phyloP scores from a whole-genome alignment of 2,888 invertebrate species.

The Odontomyia ornata region DNA sequence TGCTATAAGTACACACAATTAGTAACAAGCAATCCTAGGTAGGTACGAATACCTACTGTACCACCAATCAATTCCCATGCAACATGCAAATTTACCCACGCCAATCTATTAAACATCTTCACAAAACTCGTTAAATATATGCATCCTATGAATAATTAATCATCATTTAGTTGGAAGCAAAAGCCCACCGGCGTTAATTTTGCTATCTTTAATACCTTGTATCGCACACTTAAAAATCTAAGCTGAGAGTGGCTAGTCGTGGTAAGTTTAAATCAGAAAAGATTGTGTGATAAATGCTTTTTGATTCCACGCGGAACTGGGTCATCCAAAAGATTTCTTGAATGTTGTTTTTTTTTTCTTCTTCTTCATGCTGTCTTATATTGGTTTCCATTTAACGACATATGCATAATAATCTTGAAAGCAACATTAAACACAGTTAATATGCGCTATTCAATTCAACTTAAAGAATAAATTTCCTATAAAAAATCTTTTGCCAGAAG shows the following conservation, averaged over 20 bases:
- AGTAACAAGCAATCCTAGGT: too few species aligned
- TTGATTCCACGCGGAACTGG: neutral
- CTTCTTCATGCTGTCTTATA: too few species aligned
- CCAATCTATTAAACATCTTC: too few species aligned
- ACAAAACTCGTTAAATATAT: neutral
- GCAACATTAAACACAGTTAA: neutral
- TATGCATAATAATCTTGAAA: neutral
- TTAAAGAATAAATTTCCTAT: neutral
- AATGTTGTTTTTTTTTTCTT: neutral
- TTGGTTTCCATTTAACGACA: constrained; percentile 13
- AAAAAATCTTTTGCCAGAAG: neutral
- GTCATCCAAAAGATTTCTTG: neutral
- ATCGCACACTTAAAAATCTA: neutral
- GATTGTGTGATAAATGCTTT: constrained; percentile 24
- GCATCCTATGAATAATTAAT: constrained; percentile 20
- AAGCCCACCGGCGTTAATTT: too few species aligned
- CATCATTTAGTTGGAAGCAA: constrained; percentile 6
- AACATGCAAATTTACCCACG: too few species aligned
- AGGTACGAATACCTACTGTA: too few species aligned
- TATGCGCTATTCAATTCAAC: neutral
- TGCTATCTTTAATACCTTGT: neutral
- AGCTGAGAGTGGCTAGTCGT: too few species aligned
- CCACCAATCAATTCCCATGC: too few species aligned
- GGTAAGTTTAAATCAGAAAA: neutral
- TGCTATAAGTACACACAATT: too few species aligned